Conservation (phyloP, 2,797 vertebrate species). For the Macrochelys suwanniensis region DNA sequence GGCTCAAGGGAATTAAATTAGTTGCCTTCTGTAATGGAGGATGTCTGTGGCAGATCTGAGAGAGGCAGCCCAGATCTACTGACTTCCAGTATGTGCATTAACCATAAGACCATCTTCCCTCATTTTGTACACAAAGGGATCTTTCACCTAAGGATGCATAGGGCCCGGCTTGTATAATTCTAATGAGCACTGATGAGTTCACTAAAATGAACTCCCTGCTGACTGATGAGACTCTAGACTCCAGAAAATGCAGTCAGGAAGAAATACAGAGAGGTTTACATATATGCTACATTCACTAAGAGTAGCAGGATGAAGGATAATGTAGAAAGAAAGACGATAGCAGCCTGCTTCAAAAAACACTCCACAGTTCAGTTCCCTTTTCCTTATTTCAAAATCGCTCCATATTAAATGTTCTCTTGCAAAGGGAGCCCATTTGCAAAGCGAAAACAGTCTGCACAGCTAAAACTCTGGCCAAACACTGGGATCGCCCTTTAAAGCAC, state of each 20-base stretch:
- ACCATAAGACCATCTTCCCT: background rate
- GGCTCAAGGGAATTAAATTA: background rate
- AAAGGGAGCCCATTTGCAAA: background rate
- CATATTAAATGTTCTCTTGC: background rate
- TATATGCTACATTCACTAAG: background rate
- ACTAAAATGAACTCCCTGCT: background rate
- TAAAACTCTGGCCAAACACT: background rate
- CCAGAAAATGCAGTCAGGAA: background rate
- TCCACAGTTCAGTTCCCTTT: background rate
- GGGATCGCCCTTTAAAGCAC: accelerated
- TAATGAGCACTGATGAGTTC: background rate
- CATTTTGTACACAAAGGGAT: background rate
- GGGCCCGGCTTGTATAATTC: no score
- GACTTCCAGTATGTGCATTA: background rate
- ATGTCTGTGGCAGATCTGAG: background rate
- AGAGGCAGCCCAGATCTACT: background rate
- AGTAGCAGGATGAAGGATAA: background rate
- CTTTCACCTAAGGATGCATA: background rate
- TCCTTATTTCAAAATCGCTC: background rate
- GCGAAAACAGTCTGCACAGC: accelerated
- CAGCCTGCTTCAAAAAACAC: background rate
- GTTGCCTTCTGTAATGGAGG: no score
- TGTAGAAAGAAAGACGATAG: background rate
- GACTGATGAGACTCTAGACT: background rate
- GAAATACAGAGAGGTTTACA: background rate